Percentiles rank a stretch among this genome's conserved stretches.
Evolutionary conservation across 2,113 vertebrate genomes (phyloP).

Genomic region (Alexandromys fortis): DNA sequence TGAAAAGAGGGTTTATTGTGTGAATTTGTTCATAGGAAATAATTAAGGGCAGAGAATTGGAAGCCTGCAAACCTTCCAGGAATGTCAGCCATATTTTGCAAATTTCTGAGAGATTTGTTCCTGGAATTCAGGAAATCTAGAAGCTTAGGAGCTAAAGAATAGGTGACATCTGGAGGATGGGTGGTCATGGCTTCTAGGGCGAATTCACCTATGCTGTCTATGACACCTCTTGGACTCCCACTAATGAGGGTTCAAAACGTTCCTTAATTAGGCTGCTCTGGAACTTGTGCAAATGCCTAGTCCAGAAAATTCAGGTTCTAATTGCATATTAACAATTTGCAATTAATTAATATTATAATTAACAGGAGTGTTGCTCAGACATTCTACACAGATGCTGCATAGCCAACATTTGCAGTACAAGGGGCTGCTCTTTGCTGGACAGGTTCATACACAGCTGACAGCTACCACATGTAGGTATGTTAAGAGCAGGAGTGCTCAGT

Average conservation of each 20-base stretch:
- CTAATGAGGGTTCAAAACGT: too few relatives aligned
- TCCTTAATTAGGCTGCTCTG: too few relatives aligned
- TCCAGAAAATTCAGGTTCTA: not conserved
- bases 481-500: too few relatives aligned
- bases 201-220: not conserved
- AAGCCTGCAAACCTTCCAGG: not conserved
- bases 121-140: not conserved
- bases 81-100: not conserved
- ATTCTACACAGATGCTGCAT: not conserved
- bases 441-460: not conserved
- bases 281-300: not conserved
- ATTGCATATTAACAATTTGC: not conserved
- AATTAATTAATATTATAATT: not conserved
- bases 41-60: not conserved
- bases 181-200: not conserved
- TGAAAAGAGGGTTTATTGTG: not conserved
- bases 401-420: too few relatives aligned
- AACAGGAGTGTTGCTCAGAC: not conserved
- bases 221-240: rapidly evolving
- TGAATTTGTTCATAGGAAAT: not conserved
- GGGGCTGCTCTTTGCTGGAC: not conserved
- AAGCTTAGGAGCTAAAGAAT: not conserved
- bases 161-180: not conserved
- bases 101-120: not conserved
- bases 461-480: rapidly evolving